phyloP scores from a whole-genome alignment of 1,140 invertebrate species.

The Drosophila lowei region DNA sequence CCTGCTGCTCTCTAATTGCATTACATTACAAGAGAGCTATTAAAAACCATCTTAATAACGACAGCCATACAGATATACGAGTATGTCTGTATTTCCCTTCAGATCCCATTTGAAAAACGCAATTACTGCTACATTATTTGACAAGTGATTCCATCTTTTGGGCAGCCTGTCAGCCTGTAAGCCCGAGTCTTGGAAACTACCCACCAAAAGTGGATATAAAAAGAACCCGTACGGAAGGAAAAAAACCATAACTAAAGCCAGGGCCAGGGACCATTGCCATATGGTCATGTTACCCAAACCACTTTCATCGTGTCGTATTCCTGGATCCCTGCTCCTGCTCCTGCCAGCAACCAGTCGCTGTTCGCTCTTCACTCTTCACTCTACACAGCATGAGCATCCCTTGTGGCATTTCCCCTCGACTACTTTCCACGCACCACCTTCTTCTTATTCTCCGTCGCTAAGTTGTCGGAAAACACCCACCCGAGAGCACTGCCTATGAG shows the following conservation, averaged over 20 bases:
- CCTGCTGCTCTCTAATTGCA: constrained; percentile 52
- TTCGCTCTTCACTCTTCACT: too few species aligned
- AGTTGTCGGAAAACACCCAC: constrained; percentile 41
- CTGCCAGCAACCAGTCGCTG: constrained; percentile 35
- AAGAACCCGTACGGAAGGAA: constrained; percentile 17
- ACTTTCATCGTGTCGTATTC: constrained; percentile 59
- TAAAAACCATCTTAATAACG: constrained; percentile 23
- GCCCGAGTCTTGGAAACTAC: constrained; percentile 2
- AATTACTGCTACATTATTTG: constrained; percentile 61
- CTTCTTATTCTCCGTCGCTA: constrained; percentile 16
- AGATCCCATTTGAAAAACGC: constrained; percentile 30
- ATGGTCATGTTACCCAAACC: constrained; percentile 64
- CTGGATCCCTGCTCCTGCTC: constrained; percentile 19
- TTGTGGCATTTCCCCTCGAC: constrained; percentile 33
- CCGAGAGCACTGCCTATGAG: constrained; percentile 49
- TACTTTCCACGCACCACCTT: constrained; percentile 46
- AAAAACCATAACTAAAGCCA: constrained; percentile 50
- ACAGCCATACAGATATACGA: neutral
- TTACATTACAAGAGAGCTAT: constrained; percentile 61
- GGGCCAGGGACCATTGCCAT: constrained; percentile 54
- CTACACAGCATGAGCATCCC: constrained; percentile 59
- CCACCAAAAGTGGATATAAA: constrained; percentile 36
- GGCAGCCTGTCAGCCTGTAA: neutral
- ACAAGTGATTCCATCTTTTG: constrained; percentile 39
- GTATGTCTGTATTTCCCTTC: neutral